Evolutionary conservation across 1,140 invertebrate genomes (phyloP).

Genomic region (Homarus americanus): DNA sequence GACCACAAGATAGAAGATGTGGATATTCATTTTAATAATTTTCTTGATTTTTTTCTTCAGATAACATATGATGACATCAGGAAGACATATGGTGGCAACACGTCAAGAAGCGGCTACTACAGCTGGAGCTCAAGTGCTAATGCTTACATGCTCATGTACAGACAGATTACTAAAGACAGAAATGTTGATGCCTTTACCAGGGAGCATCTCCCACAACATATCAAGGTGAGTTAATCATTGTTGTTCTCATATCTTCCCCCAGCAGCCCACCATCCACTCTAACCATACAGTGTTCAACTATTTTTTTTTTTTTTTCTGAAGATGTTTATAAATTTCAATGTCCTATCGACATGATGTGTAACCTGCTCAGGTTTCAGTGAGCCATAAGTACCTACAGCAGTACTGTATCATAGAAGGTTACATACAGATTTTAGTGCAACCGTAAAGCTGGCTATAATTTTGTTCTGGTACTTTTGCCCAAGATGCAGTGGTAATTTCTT

Average conservation of each 20-base stretch:
- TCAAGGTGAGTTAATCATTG: conserved; percentile 80
- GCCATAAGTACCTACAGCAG: too few relatives aligned
- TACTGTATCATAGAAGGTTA: too few relatives aligned
- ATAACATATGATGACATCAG: conserved; percentile 90
- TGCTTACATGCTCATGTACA: conserved; percentile 96
- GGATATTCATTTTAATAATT: conserved; percentile 60
- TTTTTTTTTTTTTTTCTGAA: too few relatives aligned
- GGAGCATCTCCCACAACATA: conserved; percentile 87
- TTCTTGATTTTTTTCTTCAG: conserved; percentile 77
- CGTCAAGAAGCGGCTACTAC: conserved; percentile 82
- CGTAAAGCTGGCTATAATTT: too few relatives aligned
- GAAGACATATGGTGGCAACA: conserved; percentile 89
- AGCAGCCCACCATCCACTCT: not conserved
- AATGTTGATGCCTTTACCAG: conserved; percentile 85
- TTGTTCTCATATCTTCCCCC: conserved; percentile 7
- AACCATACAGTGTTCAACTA: too few relatives aligned
- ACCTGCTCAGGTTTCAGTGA: too few relatives aligned
- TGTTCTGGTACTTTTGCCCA: too few relatives aligned
- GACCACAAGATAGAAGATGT: not conserved
- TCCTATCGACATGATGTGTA: too few relatives aligned
- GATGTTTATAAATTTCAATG: too few relatives aligned
- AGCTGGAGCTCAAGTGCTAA: conserved; percentile 91
- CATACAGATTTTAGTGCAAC: too few relatives aligned
- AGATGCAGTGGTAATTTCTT: too few relatives aligned
- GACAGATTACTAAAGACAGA: conserved; percentile 86